These are phyloP conservation scores for Zoanthus sansibaricus DNA, from an alignment of 92 coral and sea anemone genomes.

Conservation along the genomic window DNA sequence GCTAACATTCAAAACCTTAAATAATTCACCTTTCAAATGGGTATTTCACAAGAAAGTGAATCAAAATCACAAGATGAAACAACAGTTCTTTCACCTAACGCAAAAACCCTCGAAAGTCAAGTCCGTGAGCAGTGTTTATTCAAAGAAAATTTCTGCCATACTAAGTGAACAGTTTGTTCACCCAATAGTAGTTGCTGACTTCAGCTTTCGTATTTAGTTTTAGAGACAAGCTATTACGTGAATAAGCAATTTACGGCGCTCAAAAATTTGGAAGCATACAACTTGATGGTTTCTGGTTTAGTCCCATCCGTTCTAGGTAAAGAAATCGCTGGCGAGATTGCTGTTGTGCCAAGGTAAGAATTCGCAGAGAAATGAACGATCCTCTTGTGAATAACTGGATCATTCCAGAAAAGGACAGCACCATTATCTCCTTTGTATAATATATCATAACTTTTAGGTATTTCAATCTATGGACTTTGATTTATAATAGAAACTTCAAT, in stretches of 20 bases:
- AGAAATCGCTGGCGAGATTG: constrained; percentile 48
- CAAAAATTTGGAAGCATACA: too few relatives aligned
- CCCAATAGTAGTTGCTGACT: constrained; percentile 20
- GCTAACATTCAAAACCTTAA: too few relatives aligned
- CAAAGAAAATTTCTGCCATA: constrained; percentile 53
- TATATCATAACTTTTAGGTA: too few relatives aligned
- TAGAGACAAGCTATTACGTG: constrained; percentile 52
- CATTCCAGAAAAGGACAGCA: too few relatives aligned
- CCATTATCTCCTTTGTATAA: neutral
- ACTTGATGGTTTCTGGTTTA: constrained; percentile 38
- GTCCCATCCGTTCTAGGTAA: constrained; percentile 45
- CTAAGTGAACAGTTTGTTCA: constrained; percentile 28
- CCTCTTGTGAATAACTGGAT: too few relatives aligned
- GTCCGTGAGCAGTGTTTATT: constrained; percentile 53
- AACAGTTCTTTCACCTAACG: neutral
- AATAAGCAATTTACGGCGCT: too few relatives aligned
- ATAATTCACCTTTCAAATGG: too few relatives aligned
- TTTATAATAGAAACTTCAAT: too few relatives aligned
- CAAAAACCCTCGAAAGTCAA: constrained; percentile 44
- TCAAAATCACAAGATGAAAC: neutral
- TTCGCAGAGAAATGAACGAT: too few relatives aligned
- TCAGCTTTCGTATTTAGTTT: constrained; percentile 30
- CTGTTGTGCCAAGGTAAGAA: neutral
- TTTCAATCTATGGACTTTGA: too few relatives aligned
- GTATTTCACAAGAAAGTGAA: too few relatives aligned